Evolutionary conservation across 2,797 vertebrate genomes (phyloP).

Genomic region (Myripristis murdjan): DNA sequence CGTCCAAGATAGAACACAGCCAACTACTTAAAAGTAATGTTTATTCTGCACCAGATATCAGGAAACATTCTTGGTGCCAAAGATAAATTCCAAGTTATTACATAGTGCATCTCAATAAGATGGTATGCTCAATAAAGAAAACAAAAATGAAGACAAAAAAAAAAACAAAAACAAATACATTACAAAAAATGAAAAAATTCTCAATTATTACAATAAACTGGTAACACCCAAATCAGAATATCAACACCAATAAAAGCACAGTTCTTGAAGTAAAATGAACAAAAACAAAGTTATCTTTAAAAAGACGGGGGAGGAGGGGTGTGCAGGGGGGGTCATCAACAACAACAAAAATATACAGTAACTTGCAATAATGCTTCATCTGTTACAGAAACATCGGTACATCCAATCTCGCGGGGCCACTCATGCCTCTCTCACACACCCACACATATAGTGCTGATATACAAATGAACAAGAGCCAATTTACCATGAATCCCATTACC

Average conservation of each 20-base stretch:
- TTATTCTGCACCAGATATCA: slow-evolving; percentile 77
- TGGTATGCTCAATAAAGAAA: slow-evolving; percentile 66
- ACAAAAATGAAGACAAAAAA: slow-evolving; percentile 47
- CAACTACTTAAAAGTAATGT: slow-evolving; percentile 73
- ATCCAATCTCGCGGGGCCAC: slow-evolving; percentile 35
- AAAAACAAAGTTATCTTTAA: slow-evolving; percentile 61
- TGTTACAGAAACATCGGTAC: slow-evolving; percentile 57
- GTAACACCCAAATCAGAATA: slow-evolving; percentile 46
- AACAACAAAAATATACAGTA: slow-evolving; percentile 65
- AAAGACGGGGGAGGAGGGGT: slow-evolving; percentile 46
- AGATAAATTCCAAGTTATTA: slow-evolving; percentile 72
- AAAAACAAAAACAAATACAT: slow-evolving; percentile 24
- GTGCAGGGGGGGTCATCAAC: slow-evolving; percentile 8
- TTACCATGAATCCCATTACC: slow-evolving; percentile 71
- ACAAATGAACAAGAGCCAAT: slow-evolving; percentile 59
- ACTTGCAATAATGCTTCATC: slow-evolving; percentile 68
- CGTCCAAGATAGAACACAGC: slow-evolving; percentile 5
- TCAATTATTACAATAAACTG: slow-evolving; percentile 64
- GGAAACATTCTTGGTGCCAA: slow-evolving; percentile 64
- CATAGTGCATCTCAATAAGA: slow-evolving; percentile 78
- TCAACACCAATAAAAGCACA: slow-evolving; percentile 72
- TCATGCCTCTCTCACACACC: slow-evolving; percentile 16
- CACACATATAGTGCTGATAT: slow-evolving; percentile 43
- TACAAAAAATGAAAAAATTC: slow-evolving; percentile 49
- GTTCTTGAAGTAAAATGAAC: slow-evolving; percentile 61